Evolutionary conservation across 2,888 invertebrate species (phyloP), one percentile per base, ranked within the genome.

Genomic region (Venustoraphidia nigricollis): DNA sequence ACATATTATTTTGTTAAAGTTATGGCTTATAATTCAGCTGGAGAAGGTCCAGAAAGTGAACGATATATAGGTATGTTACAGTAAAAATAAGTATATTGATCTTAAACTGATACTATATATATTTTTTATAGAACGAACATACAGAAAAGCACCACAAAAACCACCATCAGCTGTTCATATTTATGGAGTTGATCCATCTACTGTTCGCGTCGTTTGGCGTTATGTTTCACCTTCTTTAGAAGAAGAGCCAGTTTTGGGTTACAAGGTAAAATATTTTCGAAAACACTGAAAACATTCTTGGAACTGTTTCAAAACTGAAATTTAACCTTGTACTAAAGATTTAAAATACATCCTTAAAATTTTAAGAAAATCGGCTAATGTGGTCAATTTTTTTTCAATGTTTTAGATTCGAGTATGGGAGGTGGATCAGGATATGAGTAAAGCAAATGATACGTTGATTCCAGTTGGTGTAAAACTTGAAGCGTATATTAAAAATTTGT

Each of bases 21-120:
- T 2, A 94, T 95, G 91, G 94, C 91, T 0, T 95, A 90, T 61
- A 96, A 96, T 70, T 80, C 87, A 0, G 96, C 95, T 4, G 96
- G 96, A 2, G 93, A 93, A 66, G 95, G 95, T 4, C 91, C 93
- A 0, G 94, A 95, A 64, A 93, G 93, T 68, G 93, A 94, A 71
- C 75, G 87, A 40, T 90, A 77, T 62, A 68, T 86, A 53, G 81
- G 79, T 79, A 62, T 55, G 58, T 53, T 39, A 40, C 35, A 36
- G 46, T 17, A 27, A 35, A 41, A 45, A 14, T 50, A 47, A 37
- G 3, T 14, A 40, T 37, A 36, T 38, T 2, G 35, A 40, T 45
- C 36, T 41, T 10, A 34, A 39, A 35, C 17, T 13, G 10, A 34
- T 13, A 10, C 47, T 43, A 45, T 46, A 9, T 14, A 47, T 49